phyloP scores from a whole-genome alignment of 1,140 invertebrate genomes.

The Pseudomyrmex sp. region DNA sequence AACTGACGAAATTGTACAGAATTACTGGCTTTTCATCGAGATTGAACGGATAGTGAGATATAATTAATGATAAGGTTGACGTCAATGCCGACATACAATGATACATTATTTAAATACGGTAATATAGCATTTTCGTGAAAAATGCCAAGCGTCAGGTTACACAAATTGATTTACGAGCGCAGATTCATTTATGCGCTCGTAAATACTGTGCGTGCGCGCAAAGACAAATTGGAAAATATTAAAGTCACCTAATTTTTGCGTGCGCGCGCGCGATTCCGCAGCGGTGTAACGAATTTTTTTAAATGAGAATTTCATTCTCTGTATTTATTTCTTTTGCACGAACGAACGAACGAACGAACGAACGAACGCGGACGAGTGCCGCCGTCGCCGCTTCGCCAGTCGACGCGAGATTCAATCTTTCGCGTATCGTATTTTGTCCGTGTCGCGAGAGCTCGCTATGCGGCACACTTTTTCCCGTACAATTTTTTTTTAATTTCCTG shows the following conservation, averaged over 20 bases:
- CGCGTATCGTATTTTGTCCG: conserved; percentile 48
- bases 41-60: conserved; percentile 29
- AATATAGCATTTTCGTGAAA: conserved; percentile 15
- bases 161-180: conserved; percentile 56
- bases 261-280: conserved; percentile 1
- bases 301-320: conserved; percentile 61
- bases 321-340: conserved; percentile 46
- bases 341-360: neutral
- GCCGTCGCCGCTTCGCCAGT: neutral
- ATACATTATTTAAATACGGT: conserved; percentile 45
- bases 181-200: conserved; percentile 30
- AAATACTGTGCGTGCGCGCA: conserved; percentile 44
- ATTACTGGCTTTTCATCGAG: conserved; percentile 13
- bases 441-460: neutral
- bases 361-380: neutral
- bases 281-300: conserved; percentile 61
- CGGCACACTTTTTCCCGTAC: conserved; percentile 26
- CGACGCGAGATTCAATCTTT: conserved; percentile 63
- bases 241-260: conserved; percentile 54
- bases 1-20: conserved; percentile 3
- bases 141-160: neutral
- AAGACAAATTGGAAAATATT: conserved; percentile 56
- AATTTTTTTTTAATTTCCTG: conserved; percentile 49
- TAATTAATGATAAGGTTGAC: conserved; percentile 47
- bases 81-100: conserved; percentile 35